Percentiles rank a stretch among this genome's conserved stretches.
Conservation (phyloP, 1,140 invertebrate species). For the Drosophila arawakana region DNA sequence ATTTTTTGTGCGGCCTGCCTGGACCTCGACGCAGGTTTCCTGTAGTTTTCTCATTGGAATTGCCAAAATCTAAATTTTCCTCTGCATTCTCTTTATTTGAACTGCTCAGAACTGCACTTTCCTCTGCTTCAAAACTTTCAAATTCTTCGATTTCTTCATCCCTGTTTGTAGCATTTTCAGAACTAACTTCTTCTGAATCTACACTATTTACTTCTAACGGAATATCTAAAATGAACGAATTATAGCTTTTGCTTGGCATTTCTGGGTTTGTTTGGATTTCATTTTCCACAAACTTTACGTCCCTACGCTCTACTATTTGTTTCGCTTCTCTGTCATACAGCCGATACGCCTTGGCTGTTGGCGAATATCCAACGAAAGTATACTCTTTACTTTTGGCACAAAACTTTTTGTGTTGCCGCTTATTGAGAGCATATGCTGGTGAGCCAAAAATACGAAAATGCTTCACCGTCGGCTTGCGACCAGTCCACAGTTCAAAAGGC, state of each 20-base stretch:
- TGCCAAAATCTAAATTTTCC: too few relatives aligned
- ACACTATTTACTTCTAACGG: too few relatives aligned
- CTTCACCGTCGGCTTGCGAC: too few relatives aligned
- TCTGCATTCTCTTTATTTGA: too few relatives aligned
- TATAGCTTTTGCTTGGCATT: neutral
- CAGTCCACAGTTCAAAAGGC: too few relatives aligned
- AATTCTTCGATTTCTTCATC: neutral
- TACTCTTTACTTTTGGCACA: constrained; percentile 11
- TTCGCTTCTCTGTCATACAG: neutral
- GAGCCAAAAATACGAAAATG: too few relatives aligned
- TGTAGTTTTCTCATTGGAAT: neutral
- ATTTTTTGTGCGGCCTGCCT: too few relatives aligned
- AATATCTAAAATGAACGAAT: too few relatives aligned
- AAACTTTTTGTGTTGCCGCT: too few relatives aligned
- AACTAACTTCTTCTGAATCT: neutral
- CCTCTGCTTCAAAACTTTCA: neutral
- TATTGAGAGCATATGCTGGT: too few relatives aligned
- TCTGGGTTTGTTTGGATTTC: neutral
- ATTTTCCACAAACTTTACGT: constrained; percentile 10
- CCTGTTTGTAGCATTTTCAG: neutral
- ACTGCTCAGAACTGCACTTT: neutral
- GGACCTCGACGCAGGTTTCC: neutral
- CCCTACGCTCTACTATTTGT: neutral
- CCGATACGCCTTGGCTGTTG: constrained; percentile 7
- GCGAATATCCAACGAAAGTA: constrained; percentile 4